Percentiles rank a stretch among this genome's conserved stretches.
phyloP scores from a whole-genome alignment of 2,888 invertebrate genomes.

The Colostygia pectinataria region DNA sequence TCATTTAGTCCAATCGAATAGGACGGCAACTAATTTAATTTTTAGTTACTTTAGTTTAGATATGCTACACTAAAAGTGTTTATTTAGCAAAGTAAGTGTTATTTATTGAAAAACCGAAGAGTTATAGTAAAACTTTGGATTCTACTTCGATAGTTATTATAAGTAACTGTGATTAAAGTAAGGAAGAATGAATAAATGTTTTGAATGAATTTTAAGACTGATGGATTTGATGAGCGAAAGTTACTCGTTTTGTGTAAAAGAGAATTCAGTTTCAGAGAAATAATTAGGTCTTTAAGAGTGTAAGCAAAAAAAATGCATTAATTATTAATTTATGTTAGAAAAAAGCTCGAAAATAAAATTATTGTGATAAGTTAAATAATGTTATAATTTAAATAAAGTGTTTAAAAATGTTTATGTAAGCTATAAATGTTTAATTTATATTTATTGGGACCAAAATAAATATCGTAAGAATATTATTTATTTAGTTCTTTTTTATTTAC shows the following conservation, averaged over 20 bases:
- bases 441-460: conserved; percentile 69
- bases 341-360: conserved; percentile 6
- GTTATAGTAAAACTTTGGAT: no score
- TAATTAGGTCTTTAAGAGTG: neutral
- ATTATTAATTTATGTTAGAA: neutral
- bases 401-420: conserved; percentile 35
- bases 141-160: conserved; percentile 5
- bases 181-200: conserved; percentile 25
- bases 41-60: no score
- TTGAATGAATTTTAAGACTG: conserved; percentile 58
- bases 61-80: no score
- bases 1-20: no score
- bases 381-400: conserved; percentile 7
- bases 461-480: conserved; percentile 35
- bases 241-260: no score
- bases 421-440: conserved; percentile 32
- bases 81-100: no score
- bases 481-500: neutral
- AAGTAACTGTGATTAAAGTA: conserved; percentile 47
- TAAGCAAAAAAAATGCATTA: neutral
- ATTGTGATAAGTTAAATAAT: conserved; percentile 36
- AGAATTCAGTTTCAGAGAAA: no score
- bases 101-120: no score
- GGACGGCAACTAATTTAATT: no score
- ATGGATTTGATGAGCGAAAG: conserved; percentile 51